Evolutionary conservation across 2,113 vertebrate species (phyloP), one percentile per base, ranked within the genome.

Genomic region (Tragelaphus imberbis): DNA sequence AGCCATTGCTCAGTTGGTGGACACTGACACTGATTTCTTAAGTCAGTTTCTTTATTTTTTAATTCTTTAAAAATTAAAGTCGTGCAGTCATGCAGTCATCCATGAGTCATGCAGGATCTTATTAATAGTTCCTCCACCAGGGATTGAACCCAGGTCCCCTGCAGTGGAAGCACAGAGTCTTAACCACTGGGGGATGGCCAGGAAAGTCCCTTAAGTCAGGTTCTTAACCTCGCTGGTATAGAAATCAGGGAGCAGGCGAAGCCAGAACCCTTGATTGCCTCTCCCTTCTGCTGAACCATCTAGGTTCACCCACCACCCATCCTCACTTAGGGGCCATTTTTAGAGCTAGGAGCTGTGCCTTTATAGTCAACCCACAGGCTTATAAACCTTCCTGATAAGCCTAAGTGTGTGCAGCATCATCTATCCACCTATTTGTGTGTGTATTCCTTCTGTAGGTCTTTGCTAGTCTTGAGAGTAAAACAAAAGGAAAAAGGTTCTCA

Each of bases 201-300:
- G 21, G n/a, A 40, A 71, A 23, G n/a, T 23, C 68, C 68, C 68
- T 23, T 40, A 23, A 71, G 19, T 40, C n/a, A 71, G n/a, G 21
- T 40, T 40, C 68, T 40, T 12, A 5, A 30, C 44, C 88, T 49
- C 1, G 0, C 27, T 44, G 13, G 47, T 58, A 10, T 15, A 25
- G 84, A 40, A 15, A 14, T 12, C 33, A 15, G 56, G 40, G 65
- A 15, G 2, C 44, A 33, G 49, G 55, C 2, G 10, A 7, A 49
- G 30, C 1, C 1, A 0, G 56, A 51, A 6, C 65, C 51, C 86
- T 10, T 2, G 0, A 0, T 23, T 2, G 2, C 36, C 40, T 71
- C 58, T 65, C 17, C 28, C 23, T 65, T 7, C 84, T 44, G 25
- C 27, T 56, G 10, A 68, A 10, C 53, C 49, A 1, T 10, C 61